These are phyloP conservation scores for Ectropis crepuscularia DNA, from an alignment of 2,888 invertebrate genomes.

Conservation along the genomic window DNA sequence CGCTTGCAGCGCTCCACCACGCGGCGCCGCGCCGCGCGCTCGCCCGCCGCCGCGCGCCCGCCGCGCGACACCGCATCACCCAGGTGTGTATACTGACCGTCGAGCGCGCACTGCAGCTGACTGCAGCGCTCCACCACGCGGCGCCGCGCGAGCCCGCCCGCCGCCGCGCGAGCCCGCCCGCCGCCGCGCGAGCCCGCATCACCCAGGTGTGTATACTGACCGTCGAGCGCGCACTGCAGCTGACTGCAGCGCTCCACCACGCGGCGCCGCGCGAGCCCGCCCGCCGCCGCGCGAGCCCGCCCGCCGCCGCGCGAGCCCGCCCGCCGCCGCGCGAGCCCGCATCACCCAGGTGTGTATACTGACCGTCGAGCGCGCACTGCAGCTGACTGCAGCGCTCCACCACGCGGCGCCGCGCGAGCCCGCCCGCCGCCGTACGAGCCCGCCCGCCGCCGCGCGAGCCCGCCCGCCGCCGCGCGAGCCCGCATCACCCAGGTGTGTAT, in stretches of 20 bases:
- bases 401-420: slow-evolving; percentile 78
- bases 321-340: slow-evolving; percentile 19
- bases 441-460: slow-evolving; percentile 56
- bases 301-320: slow-evolving; percentile 62
- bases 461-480: slow-evolving; percentile 44
- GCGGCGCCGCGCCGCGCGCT: slow-evolving; percentile 62
- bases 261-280: slow-evolving; percentile 79
- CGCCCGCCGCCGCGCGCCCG: slow-evolving; percentile 41
- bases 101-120: slow-evolving; percentile 81
- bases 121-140: slow-evolving; percentile 73
- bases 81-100: too few species aligned
- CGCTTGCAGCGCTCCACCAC: slow-evolving; percentile 73
- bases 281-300: slow-evolving; percentile 71
- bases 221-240: slow-evolving; percentile 82
- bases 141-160: slow-evolving; percentile 61
- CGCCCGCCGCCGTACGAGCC: slow-evolving; percentile 65
- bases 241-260: slow-evolving; percentile 80
- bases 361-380: slow-evolving; percentile 82
- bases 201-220: slow-evolving; percentile 60
- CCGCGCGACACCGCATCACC: too few species aligned
- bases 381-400: slow-evolving; percentile 77
- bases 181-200: too few species aligned
- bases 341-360: too few species aligned
- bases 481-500: too few species aligned
- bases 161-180: slow-evolving; percentile 70